Conservation (phyloP, 2,888 invertebrate genomes). For the Mesopsocus fuscifrons region DNA sequence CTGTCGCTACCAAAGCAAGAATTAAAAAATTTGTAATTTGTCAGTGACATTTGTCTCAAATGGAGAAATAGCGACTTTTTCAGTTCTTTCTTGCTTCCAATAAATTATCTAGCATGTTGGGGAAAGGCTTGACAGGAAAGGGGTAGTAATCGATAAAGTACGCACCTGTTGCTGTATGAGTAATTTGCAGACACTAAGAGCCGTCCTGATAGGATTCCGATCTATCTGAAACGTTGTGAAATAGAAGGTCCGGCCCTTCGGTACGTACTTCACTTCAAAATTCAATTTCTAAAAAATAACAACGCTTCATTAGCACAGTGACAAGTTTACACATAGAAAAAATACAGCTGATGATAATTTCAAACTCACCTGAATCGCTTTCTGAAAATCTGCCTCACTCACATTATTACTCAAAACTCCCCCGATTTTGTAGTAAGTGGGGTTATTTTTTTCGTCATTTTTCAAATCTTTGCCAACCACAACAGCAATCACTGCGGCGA, state of each 20-base stretch:
- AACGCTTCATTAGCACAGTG: slow-evolving; percentile 12
- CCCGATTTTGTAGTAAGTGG: slow-evolving; percentile 66
- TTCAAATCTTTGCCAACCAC: background rate
- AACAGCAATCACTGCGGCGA: background rate
- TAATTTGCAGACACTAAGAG: slow-evolving; percentile 80
- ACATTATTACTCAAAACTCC: slow-evolving; percentile 77
- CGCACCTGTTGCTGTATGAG: slow-evolving; percentile 47
- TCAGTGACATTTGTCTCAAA: too few relatives aligned
- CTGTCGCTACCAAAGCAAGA: slow-evolving; percentile 16
- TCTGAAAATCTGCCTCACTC: slow-evolving; percentile 60
- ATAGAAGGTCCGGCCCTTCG: slow-evolving; percentile 68
- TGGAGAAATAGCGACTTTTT: too few relatives aligned
- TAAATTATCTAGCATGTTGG: too few relatives aligned
- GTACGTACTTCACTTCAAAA: slow-evolving; percentile 64
- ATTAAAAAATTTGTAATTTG: slow-evolving; percentile 14
- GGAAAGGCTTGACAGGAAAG: slow-evolving; percentile 36
- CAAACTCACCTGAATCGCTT: slow-evolving; percentile 58
- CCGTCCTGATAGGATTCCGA: slow-evolving; percentile 86
- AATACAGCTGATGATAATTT: slow-evolving; percentile 6
- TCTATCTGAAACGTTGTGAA: slow-evolving; percentile 84
- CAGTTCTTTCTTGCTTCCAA: too few relatives aligned
- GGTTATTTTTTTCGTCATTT: slow-evolving; percentile 28
- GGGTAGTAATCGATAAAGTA: background rate
- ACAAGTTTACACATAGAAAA: too few relatives aligned
- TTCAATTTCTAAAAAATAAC: slow-evolving; percentile 50